These are phyloP conservation scores for Buphagus erythrorhynchus DNA, from an alignment of 2,797 vertebrate species.

Conservation along the genomic window DNA sequence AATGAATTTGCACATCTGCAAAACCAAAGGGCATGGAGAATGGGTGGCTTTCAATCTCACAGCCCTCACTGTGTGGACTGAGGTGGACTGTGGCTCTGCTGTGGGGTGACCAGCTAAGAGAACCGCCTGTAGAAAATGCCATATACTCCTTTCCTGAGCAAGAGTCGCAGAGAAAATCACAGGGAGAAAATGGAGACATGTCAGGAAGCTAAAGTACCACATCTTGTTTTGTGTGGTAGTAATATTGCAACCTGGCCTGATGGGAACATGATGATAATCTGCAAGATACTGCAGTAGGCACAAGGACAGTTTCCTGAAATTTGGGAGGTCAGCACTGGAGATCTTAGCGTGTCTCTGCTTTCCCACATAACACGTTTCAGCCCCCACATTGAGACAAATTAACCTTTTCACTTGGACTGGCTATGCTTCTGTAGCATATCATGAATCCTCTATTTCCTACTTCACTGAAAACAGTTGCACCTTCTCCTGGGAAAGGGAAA, in stretches of 20 bases:
- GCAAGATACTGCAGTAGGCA: not conserved
- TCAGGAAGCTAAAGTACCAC: not conserved
- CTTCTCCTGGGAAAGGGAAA: constrained; percentile 29
- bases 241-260: not conserved
- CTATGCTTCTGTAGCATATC: not conserved
- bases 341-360: not conserved
- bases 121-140: not conserved
- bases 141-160: fast-evolving
- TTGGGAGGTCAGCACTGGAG: not conserved
- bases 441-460: not conserved
- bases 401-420: not conserved
- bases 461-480: not conserved
- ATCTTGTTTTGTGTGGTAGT: not conserved
- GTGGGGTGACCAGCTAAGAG: not conserved
- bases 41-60: not conserved
- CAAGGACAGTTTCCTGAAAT: not conserved
- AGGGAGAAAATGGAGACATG: not conserved
- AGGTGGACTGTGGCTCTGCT: not conserved
- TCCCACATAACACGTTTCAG: not conserved
- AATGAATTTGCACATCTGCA: not conserved
- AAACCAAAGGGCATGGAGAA: not conserved
- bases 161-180: not conserved
- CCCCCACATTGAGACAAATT: not conserved
- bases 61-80: not conserved
- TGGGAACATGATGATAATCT: not conserved